Percentiles rank a stretch among this genome's conserved stretches.
Conservation (phyloP, 2,797 vertebrate species). For the Lithobates sylvaticus region DNA sequence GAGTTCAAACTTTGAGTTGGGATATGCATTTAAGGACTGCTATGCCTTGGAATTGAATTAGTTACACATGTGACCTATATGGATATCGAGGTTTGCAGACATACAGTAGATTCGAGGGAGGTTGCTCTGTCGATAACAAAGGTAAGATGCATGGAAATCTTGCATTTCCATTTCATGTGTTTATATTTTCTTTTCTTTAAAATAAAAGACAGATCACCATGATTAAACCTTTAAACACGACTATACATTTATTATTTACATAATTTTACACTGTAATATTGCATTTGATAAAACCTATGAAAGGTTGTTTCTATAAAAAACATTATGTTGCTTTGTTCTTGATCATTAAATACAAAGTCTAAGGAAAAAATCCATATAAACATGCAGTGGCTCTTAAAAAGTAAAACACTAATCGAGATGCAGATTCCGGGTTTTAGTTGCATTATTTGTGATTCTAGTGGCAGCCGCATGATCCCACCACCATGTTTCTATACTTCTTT, state of each 20-base stretch:
- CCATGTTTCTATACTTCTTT: slow-evolving; percentile 60
- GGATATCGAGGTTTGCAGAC: too few species aligned
- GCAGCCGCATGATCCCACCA: slow-evolving; percentile 52
- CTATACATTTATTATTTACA: not conserved
- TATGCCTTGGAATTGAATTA: too few species aligned
- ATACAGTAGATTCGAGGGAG: too few species aligned
- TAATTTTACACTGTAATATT: not conserved
- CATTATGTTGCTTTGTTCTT: not conserved
- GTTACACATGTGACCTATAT: too few species aligned
- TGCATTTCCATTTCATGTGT: too few species aligned
- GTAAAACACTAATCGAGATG: not conserved
- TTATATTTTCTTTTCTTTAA: too few species aligned
- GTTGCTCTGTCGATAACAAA: too few species aligned
- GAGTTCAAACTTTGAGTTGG: too few species aligned
- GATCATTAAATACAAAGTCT: not conserved
- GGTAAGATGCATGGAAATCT: too few species aligned
- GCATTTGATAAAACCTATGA: not conserved
- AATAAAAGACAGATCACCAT: too few species aligned
- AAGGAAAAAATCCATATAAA: not conserved
- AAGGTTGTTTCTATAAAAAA: not conserved
- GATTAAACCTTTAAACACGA: too few species aligned
- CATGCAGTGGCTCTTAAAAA: not conserved
- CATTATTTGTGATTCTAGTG: slow-evolving; percentile 7
- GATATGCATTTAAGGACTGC: too few species aligned
- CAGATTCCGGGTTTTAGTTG: not conserved